Evolutionary conservation across 2,888 invertebrate species (phyloP).

Genomic region (Eupithecia subfuscata): DNA sequence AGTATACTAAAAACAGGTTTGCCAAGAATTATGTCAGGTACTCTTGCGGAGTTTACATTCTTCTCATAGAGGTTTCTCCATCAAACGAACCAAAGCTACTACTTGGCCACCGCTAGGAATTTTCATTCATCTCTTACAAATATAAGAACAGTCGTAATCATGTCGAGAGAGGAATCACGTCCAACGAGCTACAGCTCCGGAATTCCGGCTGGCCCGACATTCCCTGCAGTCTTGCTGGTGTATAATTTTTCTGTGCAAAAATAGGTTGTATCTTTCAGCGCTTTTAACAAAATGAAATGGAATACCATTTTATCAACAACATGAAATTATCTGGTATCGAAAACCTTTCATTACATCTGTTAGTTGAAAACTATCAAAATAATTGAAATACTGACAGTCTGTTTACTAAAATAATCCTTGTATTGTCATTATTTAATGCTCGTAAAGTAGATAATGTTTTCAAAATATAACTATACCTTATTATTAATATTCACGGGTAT

Average conservation of each 20-base stretch:
- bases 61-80: slow-evolving; percentile 41
- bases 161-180: slow-evolving; percentile 78
- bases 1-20: not conserved
- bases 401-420: not conserved
- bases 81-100: slow-evolving; percentile 68
- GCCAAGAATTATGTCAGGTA: not conserved
- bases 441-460: too few species aligned
- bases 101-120: slow-evolving; percentile 59
- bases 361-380: not conserved
- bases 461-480: too few species aligned
- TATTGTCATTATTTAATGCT: too few species aligned
- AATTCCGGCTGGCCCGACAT: slow-evolving; percentile 73
- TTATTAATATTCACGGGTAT: too few species aligned
- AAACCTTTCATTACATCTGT: not conserved
- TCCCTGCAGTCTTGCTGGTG: slow-evolving; percentile 57
- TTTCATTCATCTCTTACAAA: slow-evolving; percentile 74
- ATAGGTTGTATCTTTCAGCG: slow-evolving; percentile 53
- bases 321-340: not conserved
- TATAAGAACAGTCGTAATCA: slow-evolving; percentile 80
- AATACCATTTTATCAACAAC: not conserved
- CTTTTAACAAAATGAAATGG: slow-evolving; percentile 57
- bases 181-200: slow-evolving; percentile 75
- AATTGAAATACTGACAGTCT: not conserved
- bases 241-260: slow-evolving; percentile 67
- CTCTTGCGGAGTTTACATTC: slow-evolving; percentile 36